Conservation (phyloP, 2,888 invertebrate genomes). For the Lasioglossum oenotherae region DNA sequence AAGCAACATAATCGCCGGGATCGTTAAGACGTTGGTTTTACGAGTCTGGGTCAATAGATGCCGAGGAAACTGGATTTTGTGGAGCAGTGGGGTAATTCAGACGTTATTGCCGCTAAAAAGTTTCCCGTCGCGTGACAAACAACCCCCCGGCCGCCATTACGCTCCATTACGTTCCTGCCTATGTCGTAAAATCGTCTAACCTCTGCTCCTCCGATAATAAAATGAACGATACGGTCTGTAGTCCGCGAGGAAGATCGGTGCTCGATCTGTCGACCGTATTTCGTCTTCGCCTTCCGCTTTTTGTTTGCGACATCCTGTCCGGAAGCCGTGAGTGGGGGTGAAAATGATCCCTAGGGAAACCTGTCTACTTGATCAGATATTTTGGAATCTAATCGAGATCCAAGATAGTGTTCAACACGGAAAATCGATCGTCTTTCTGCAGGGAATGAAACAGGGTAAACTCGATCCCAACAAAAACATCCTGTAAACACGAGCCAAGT, state of each 20-base stretch:
- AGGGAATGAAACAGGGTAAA: neutral
- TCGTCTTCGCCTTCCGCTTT: neutral
- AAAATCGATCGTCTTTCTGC: too few relatives aligned
- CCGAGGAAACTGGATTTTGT: neutral
- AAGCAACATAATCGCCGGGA: neutral
- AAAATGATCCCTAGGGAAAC: neutral
- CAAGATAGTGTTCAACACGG: too few relatives aligned
- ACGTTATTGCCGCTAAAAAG: conserved; percentile 14
- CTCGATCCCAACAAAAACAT: too few relatives aligned
- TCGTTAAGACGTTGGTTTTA: neutral
- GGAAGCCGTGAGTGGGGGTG: neutral
- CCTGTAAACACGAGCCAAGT: too few relatives aligned
- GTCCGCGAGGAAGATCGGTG: neutral
- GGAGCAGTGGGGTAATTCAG: neutral
- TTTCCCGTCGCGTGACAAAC: conserved; percentile 11
- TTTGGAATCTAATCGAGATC: neutral
- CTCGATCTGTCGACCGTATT: neutral
- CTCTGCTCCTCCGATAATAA: neutral
- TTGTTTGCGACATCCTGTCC: neutral
- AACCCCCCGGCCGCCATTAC: conserved; percentile 4
- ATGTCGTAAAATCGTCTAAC: neutral
- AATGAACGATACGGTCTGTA: neutral
- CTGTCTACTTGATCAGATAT: neutral
- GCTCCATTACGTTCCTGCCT: neutral
- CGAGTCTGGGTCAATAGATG: neutral